phyloP scores from a whole-genome alignment of 2,113 vertebrate species.

The Ceyx margarethae region DNA sequence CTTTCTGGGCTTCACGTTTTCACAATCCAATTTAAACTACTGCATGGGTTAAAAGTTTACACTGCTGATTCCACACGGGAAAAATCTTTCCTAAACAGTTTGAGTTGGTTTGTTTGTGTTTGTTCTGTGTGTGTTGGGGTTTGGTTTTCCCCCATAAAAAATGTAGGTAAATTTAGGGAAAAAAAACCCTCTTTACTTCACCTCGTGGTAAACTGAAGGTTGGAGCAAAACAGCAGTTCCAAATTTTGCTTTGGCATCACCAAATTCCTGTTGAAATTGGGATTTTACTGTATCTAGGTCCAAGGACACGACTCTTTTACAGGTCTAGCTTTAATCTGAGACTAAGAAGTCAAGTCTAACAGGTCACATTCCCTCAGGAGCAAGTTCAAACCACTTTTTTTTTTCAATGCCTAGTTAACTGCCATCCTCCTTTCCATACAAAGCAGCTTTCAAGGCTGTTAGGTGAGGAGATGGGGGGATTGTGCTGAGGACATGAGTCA shows the following conservation, averaged over 20 bases:
- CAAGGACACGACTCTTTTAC: background rate
- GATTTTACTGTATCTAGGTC: background rate
- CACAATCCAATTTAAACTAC: background rate
- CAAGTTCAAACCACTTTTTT: background rate
- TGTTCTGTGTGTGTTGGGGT: too few relatives aligned
- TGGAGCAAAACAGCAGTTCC: background rate
- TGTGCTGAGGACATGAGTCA: background rate
- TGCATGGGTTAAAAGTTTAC: background rate
- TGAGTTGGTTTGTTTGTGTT: too few relatives aligned
- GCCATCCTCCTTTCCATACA: background rate
- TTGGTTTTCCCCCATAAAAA: accelerated
- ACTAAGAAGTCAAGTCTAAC: too few relatives aligned
- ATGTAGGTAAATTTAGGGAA: background rate
- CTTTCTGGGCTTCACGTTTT: background rate
- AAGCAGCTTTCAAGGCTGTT: background rate
- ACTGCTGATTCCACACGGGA: background rate
- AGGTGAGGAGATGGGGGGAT: background rate
- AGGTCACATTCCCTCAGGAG: background rate
- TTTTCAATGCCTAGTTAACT: background rate
- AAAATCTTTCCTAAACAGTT: background rate
- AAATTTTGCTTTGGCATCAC: background rate
- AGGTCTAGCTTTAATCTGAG: background rate
- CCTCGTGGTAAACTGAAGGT: too few relatives aligned
- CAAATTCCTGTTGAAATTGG: background rate
- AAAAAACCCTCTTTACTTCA: background rate